Percentiles rank a stretch among this genome's conserved stretches.
These are phyloP conservation scores for Thripadectes ignobilis DNA, from an alignment of 2,797 vertebrate genomes.

Conservation along the genomic window DNA sequence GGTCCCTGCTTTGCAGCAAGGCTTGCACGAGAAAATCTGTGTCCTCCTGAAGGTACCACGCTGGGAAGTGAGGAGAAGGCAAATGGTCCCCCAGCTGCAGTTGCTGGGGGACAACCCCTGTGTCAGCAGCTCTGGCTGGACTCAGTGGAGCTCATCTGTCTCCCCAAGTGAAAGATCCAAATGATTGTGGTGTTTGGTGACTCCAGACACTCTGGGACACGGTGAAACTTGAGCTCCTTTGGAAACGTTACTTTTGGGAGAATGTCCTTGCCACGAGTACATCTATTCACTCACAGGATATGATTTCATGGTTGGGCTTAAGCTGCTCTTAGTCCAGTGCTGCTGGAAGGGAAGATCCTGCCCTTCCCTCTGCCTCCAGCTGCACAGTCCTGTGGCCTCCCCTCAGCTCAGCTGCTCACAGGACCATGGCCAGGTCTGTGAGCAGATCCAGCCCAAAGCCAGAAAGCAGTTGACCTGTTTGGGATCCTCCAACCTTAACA, in stretches of 20 bases:
- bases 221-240: background rate
- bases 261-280: background rate
- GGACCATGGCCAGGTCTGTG: background rate
- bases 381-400: background rate
- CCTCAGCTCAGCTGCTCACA: background rate
- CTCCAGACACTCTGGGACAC: background rate
- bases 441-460: background rate
- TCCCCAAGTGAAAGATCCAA: background rate
- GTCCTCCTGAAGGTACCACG: fast-evolving
- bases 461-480: background rate
- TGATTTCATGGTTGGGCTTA: background rate
- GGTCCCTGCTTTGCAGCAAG: background rate
- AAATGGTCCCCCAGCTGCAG: background rate
- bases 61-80: background rate
- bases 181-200: background rate
- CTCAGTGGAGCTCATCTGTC: background rate
- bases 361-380: background rate
- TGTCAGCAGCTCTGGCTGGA: background rate
- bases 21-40: background rate
- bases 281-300: background rate
- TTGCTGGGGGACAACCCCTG: background rate
- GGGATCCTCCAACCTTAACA: background rate
- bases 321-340: background rate
- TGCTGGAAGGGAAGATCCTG: background rate
- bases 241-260: background rate